Evolutionary conservation across 2,113 vertebrate species (phyloP).

Genomic region (Pterophyllum scalare): DNA sequence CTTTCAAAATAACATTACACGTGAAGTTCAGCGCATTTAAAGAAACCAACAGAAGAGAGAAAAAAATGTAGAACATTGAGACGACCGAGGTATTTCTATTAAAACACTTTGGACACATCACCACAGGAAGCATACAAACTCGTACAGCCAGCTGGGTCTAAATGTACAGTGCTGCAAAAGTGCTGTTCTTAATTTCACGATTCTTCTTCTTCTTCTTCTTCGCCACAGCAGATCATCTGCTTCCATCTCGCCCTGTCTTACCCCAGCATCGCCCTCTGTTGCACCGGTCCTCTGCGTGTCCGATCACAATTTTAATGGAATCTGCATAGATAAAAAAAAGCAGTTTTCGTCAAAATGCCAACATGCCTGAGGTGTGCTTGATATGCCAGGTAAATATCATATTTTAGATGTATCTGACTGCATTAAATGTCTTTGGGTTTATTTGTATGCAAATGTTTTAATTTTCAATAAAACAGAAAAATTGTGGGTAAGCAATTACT

Average conservation of each 20-base stretch:
- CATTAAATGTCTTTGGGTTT: not conserved
- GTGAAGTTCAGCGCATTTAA: not conserved
- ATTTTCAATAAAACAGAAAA: not conserved
- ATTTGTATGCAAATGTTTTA: not conserved
- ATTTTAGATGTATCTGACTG: not conserved
- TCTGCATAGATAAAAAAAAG: not conserved
- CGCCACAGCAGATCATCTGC: not conserved
- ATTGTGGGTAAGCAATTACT: not conserved
- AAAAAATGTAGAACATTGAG: not conserved
- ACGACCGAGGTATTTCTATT: not conserved
- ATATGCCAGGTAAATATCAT: not conserved
- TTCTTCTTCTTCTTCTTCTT: not conserved
- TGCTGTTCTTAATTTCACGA: not conserved
- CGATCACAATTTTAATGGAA: not conserved
- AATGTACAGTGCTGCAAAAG: not conserved
- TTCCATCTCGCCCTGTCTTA: not conserved
- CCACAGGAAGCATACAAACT: rapidly evolving
- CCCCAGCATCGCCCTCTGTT: not conserved
- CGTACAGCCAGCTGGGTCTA: not conserved
- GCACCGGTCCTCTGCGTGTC: not conserved
- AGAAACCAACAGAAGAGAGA: not conserved
- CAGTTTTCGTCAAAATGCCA: not conserved
- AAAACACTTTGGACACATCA: not conserved
- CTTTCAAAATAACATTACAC: not conserved
- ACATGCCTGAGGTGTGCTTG: not conserved